These are phyloP conservation scores for Xenops minutus DNA, from an alignment of 2,797 vertebrate species.

Conservation along the genomic window DNA sequence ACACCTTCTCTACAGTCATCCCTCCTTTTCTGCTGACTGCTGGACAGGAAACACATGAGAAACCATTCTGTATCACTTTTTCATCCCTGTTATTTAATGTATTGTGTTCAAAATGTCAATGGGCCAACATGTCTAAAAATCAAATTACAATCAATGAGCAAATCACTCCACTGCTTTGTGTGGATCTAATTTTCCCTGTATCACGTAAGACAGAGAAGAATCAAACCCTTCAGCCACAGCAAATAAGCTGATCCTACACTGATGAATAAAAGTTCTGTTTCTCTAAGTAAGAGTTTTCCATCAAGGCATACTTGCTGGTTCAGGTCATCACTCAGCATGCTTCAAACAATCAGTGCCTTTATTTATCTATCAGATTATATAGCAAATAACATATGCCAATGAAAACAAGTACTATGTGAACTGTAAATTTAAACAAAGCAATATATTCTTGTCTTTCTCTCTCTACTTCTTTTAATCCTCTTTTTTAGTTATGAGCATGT, in stretches of 20 bases:
- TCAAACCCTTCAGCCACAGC: background rate
- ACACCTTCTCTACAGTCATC: background rate
- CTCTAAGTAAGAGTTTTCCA: background rate
- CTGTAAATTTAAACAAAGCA: constrained; percentile 29
- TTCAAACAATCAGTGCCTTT: constrained; percentile 21
- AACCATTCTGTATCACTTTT: accelerated
- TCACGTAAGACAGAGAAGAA: background rate
- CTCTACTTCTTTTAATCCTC: background rate
- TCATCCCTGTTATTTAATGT: background rate
- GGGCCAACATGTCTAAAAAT: background rate
- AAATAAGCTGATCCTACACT: background rate
- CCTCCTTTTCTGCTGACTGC: background rate
- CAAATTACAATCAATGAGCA: background rate
- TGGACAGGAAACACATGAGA: background rate
- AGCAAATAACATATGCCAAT: background rate
- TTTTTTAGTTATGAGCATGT: background rate
- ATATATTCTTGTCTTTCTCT: background rate
- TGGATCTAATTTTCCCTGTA: background rate
- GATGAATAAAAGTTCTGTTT: constrained; percentile 46
- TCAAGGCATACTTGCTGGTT: constrained; percentile 13
- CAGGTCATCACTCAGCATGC: constrained; percentile 12
- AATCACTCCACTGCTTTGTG: background rate
- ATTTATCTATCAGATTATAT: constrained; percentile 43
- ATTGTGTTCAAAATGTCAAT: background rate
- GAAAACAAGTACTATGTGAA: constrained; percentile 10